phyloP scores from a whole-genome alignment of 1,140 invertebrate species.

The Drosophila serrata region DNA sequence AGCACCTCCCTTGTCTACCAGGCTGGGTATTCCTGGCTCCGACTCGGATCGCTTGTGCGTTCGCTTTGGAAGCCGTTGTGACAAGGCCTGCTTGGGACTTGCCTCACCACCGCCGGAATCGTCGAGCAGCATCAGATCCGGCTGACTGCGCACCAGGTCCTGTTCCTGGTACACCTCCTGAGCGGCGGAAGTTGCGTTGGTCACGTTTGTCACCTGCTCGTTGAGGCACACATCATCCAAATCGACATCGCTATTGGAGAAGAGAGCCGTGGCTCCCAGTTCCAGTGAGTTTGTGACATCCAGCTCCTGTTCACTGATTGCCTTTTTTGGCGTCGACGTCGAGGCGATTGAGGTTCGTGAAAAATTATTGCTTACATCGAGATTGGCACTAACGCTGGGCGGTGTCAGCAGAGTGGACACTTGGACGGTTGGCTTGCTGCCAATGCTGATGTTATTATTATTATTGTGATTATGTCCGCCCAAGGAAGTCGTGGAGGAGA shows the following conservation, averaged over 20 bases:
- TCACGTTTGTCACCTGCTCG: slow-evolving; percentile 88
- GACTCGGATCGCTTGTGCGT: slow-evolving; percentile 85
- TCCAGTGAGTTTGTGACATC: slow-evolving; percentile 86
- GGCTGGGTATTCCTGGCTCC: slow-evolving; percentile 75
- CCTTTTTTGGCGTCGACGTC: slow-evolving; percentile 68
- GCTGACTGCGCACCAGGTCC: slow-evolving; percentile 83
- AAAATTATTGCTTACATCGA: slow-evolving; percentile 54
- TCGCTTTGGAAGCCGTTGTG: slow-evolving; percentile 61
- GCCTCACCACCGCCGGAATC: slow-evolving; percentile 25
- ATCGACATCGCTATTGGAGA: slow-evolving; percentile 96
- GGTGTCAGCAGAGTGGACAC: slow-evolving; percentile 16
- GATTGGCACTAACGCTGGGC: not conserved
- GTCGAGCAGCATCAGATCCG: slow-evolving; percentile 79
- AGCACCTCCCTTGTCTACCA: slow-evolving; percentile 41
- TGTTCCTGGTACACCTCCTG: slow-evolving; percentile 76
- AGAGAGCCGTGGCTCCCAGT: slow-evolving; percentile 90
- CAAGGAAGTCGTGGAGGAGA: slow-evolving; percentile 13
- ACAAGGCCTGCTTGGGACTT: slow-evolving; percentile 37
- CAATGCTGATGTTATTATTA: slow-evolving; percentile 79
- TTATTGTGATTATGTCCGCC: slow-evolving; percentile 43
- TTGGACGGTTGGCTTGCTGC: slow-evolving; percentile 20
- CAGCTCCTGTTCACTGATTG: slow-evolving; percentile 77
- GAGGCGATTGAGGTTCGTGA: slow-evolving; percentile 29
- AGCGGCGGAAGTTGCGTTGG: slow-evolving; percentile 77
- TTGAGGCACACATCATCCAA: slow-evolving; percentile 92